Percentiles rank a stretch among this genome's conserved stretches.
Conservation (phyloP, 2,888 invertebrate genomes). For the Axea sp. region DNA sequence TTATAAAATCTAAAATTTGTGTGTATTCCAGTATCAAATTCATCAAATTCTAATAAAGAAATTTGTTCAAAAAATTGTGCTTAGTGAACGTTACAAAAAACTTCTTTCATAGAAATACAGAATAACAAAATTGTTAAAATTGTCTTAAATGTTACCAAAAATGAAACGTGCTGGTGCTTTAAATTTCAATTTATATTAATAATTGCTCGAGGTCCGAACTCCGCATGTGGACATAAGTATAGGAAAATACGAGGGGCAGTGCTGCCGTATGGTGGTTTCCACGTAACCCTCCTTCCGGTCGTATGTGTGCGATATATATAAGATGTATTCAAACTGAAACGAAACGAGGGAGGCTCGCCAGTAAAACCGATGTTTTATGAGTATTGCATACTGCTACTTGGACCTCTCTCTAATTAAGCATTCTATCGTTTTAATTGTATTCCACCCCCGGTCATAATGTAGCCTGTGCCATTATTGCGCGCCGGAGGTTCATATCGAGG, state of each 20-base stretch:
- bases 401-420: conserved; percentile 73
- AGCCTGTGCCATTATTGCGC: conserved; percentile 55
- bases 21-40: too few species aligned
- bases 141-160: not conserved
- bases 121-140: conserved; percentile 10
- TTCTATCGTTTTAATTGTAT: conserved; percentile 74
- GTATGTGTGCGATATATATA: conserved; percentile 60
- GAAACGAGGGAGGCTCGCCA: conserved; percentile 64
- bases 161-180: not conserved
- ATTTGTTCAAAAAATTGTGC: too few species aligned
- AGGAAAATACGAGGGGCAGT: conserved; percentile 25
- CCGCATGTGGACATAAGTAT: conserved; percentile 34
- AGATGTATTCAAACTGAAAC: conserved; percentile 65
- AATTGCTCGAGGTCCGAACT: conserved; percentile 6
- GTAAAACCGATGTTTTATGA: conserved; percentile 71
- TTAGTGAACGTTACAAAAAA: too few species aligned
- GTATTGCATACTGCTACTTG: conserved; percentile 70
- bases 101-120: too few species aligned
- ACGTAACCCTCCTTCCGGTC: conserved; percentile 55
- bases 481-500: conserved; percentile 44
- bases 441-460: conserved; percentile 60
- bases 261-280: conserved; percentile 61
- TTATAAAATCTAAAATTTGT: too few species aligned
- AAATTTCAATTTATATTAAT: conserved; percentile 25
- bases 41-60: too few species aligned